These are phyloP conservation scores for Monomorium pharaonis DNA, from an alignment of 1,140 invertebrate species.

Conservation along the genomic window DNA sequence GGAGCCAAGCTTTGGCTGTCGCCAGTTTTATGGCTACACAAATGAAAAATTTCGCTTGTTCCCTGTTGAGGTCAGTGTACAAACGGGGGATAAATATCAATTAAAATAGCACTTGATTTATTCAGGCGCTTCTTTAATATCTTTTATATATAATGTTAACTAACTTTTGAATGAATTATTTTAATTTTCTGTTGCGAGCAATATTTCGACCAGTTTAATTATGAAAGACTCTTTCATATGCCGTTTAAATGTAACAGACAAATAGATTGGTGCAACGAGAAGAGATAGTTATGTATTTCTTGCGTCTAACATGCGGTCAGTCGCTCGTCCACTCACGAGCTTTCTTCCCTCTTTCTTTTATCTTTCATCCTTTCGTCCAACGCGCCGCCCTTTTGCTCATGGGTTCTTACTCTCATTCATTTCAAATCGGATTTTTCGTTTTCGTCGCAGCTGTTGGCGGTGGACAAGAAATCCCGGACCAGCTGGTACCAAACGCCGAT, in stretches of 20 bases:
- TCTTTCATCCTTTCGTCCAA: slow-evolving; percentile 24
- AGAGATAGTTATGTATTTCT: slow-evolving; percentile 19
- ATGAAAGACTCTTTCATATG: background rate
- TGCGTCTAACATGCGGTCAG: slow-evolving; percentile 22
- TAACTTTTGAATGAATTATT: background rate
- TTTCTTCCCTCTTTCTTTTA: slow-evolving; percentile 23
- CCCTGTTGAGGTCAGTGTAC: too few species aligned
- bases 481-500: slow-evolving; percentile 79
- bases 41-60: too few species aligned
- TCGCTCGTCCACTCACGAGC: background rate
- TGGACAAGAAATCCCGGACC: slow-evolving; percentile 86
- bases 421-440: slow-evolving; percentile 76
- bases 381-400: background rate
- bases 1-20: too few species aligned
- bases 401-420: slow-evolving; percentile 69
- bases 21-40: too few species aligned
- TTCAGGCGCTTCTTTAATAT: background rate
- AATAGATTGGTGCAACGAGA: background rate
- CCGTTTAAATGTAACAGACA: background rate
- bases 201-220: background rate
- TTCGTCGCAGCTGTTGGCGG: slow-evolving; percentile 85
- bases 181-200: background rate
- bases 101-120: background rate
- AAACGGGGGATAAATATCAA: background rate
- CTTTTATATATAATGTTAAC: background rate